These are phyloP conservation scores for Drosophila mettleri DNA, from an alignment of 2,888 invertebrate species.

Conservation along the genomic window DNA sequence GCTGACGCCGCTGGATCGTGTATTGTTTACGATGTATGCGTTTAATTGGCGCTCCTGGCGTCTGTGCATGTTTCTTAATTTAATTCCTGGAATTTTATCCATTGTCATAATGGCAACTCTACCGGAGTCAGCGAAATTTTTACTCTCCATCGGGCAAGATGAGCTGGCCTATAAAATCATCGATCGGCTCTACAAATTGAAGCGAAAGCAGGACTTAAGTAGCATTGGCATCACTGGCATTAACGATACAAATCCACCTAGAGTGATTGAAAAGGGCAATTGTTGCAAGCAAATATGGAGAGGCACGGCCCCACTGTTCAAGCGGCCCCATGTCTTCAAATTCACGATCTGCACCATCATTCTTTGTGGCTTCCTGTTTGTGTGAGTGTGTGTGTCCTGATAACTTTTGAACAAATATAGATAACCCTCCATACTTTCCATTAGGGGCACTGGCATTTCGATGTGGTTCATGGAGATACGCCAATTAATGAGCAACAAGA, in stretches of 20 bases:
- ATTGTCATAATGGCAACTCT: neutral
- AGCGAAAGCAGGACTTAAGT: conserved; percentile 23
- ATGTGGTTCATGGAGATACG: conserved; percentile 30
- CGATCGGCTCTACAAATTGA: conserved; percentile 38
- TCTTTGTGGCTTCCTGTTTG: conserved; percentile 18
- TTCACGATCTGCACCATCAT: neutral
- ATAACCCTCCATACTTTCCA: neutral
- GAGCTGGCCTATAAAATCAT: conserved; percentile 33
- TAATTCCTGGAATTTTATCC: conserved; percentile 20
- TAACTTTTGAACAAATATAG: neutral
- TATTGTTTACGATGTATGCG: neutral
- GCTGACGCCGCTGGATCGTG: conserved; percentile 11
- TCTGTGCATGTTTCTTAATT: conserved; percentile 8
- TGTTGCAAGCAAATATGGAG: conserved; percentile 15
- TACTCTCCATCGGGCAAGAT: conserved; percentile 16
- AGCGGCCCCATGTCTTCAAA: conserved; percentile 1
- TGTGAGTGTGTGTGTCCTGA: conserved; percentile 26
- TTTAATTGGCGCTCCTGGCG: conserved; percentile 49
- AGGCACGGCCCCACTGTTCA: conserved; percentile 20
- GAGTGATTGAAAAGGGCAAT: fast-evolving
- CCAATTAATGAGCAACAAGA: neutral
- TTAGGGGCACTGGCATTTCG: conserved; percentile 37
- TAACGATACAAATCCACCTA: neutral
- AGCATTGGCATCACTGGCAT: conserved; percentile 39
- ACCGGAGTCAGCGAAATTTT: conserved; percentile 57